Evolutionary conservation across 92 coral and sea anemone genomes (phyloP).

Genomic region (Palythoa heliodiscus): DNA sequence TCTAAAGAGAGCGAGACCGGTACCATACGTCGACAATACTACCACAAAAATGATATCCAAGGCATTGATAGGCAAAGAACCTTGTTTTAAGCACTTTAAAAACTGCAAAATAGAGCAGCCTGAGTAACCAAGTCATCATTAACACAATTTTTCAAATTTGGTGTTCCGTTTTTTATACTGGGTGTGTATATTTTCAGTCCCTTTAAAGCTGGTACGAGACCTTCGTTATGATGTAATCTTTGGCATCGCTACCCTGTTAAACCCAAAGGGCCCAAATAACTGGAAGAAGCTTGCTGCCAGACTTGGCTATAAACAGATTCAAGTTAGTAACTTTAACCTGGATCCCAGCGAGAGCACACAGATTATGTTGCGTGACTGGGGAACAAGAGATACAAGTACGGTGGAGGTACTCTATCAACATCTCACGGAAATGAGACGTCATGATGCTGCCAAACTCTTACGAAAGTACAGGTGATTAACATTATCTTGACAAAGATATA

Average conservation of each 20-base stretch:
- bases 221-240: not conserved
- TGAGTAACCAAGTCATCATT: too few relatives aligned
- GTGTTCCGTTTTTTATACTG: not conserved
- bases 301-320: not conserved
- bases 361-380: slow-evolving; percentile 4
- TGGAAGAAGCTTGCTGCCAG: slow-evolving; percentile 24
- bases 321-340: not conserved
- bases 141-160: not conserved
- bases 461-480: not conserved
- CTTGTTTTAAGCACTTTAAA: too few relatives aligned
- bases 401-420: not conserved
- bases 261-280: not conserved
- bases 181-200: not conserved
- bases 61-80: too few relatives aligned
- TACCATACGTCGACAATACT: too few relatives aligned
- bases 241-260: not conserved
- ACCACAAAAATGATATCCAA: too few relatives aligned
- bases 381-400: slow-evolving; percentile 16
- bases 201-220: not conserved
- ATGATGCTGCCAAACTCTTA: slow-evolving; percentile 27
- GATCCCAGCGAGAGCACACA: not conserved
- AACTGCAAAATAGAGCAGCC: too few relatives aligned
- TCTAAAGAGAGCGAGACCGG: too few relatives aligned
- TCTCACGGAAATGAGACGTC: not conserved
- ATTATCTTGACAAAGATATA: not conserved